Conservation (phyloP, 2,797 vertebrate genomes). For the Coluber constrictor region DNA sequence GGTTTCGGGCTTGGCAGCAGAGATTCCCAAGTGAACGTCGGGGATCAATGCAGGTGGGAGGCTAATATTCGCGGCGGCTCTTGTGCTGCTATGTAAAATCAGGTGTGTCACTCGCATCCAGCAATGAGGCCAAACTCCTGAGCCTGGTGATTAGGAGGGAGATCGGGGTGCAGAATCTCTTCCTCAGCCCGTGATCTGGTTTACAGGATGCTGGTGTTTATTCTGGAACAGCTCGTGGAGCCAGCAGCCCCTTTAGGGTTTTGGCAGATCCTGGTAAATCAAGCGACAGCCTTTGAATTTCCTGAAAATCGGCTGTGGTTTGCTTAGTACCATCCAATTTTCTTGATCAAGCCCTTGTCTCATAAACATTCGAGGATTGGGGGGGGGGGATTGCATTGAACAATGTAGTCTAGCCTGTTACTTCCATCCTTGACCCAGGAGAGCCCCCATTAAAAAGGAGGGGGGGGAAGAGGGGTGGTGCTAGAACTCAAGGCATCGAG, state of each 20-base stretch:
- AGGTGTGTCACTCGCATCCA: not conserved
- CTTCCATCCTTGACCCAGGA: not conserved
- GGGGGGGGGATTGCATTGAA: not conserved
- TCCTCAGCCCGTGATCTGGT: not conserved
- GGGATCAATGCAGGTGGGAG: not conserved
- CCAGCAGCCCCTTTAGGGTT: not conserved
- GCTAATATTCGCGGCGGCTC: not conserved
- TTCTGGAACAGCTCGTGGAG: fast-evolving
- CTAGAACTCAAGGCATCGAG: not conserved
- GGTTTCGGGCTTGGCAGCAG: not conserved
- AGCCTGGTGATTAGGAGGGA: not conserved
- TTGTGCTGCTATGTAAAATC: not conserved
- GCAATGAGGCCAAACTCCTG: not conserved
- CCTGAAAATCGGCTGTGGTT: slow-evolving; percentile 10
- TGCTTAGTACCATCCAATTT: not conserved
- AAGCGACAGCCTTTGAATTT: slow-evolving; percentile 4
- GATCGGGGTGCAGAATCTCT: not conserved
- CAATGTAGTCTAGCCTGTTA: not conserved
- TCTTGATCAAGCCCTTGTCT: not conserved
- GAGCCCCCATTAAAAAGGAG: not conserved
- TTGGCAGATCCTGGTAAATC: not conserved
- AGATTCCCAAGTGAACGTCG: no score
- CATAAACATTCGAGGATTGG: not conserved
- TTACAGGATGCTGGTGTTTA: not conserved
- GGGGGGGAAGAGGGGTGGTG: not conserved